Evolutionary conservation across 1,140 invertebrate genomes (phyloP).

Genomic region (Temnothorax nylanderi): DNA sequence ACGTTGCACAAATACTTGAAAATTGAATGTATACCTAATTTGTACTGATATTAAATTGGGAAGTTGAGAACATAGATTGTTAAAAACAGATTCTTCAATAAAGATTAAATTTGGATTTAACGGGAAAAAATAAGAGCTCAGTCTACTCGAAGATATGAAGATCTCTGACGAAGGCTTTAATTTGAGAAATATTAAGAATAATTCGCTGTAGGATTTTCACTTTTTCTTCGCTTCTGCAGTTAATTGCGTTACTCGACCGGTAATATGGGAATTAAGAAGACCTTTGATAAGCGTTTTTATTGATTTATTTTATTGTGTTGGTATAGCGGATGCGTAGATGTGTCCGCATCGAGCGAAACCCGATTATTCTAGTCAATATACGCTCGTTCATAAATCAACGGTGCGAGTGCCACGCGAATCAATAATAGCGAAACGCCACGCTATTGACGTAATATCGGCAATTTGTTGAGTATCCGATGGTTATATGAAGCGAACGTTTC

Average conservation of each 20-base stretch:
- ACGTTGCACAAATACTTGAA: neutral
- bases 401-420: conserved; percentile 18
- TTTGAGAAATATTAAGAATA: neutral
- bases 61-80: neutral
- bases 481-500: neutral
- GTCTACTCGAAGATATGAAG: neutral
- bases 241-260: neutral
- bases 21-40: neutral
- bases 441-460: conserved; percentile 39
- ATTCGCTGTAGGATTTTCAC: neutral
- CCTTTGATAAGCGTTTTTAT: conserved; percentile 28
- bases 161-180: neutral
- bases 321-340: conserved; percentile 24
- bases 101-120: neutral
- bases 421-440: conserved; percentile 36
- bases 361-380: conserved; percentile 55
- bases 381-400: conserved; percentile 48
- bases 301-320: conserved; percentile 31
- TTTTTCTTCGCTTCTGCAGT: neutral
- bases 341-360: conserved; percentile 14
- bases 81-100: neutral
- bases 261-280: conserved; percentile 17
- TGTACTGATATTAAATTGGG: neutral
- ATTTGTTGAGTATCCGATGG: conserved; percentile 17
- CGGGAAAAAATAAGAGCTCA: neutral